These are phyloP conservation scores for Eptesicus fuscus DNA, from an alignment of 2,113 vertebrate species.

Conservation along the genomic window DNA sequence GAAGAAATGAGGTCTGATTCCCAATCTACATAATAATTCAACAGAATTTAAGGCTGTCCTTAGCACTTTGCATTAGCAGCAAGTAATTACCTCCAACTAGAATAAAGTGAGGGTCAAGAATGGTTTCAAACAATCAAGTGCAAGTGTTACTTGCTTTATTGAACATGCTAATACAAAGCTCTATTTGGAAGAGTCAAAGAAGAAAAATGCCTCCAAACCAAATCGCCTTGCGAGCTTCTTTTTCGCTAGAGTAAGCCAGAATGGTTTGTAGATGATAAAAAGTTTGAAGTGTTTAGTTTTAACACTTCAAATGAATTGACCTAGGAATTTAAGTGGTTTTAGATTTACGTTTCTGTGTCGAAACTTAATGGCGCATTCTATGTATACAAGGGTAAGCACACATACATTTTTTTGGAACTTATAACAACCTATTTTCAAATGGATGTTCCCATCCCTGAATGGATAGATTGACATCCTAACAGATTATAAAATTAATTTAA, in stretches of 20 bases:
- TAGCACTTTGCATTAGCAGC: constrained; percentile 70
- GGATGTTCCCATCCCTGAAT: background rate
- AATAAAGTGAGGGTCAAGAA: constrained; percentile 78
- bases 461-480: background rate
- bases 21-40: constrained; percentile 65
- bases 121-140: constrained; percentile 68
- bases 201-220: constrained; percentile 49
- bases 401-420: background rate
- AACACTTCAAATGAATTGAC: constrained; percentile 32
- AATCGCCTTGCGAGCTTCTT: constrained; percentile 48
- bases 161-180: constrained; percentile 73
- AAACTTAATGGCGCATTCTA: background rate
- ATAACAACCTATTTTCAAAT: background rate
- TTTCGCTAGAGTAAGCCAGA: constrained; percentile 38
- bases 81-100: constrained; percentile 78
- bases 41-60: constrained; percentile 70
- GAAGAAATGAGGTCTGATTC: constrained; percentile 32
- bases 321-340: constrained; percentile 14
- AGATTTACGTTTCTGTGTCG: background rate
- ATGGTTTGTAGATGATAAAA: constrained; percentile 44
- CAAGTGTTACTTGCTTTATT: constrained; percentile 69
- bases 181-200: constrained; percentile 55
- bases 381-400: background rate
- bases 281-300: constrained; percentile 39
- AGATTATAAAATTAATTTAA: constrained; percentile 10